phyloP scores from a whole-genome alignment of 2,888 invertebrate species.

The Exephanes ischioxanthus region DNA sequence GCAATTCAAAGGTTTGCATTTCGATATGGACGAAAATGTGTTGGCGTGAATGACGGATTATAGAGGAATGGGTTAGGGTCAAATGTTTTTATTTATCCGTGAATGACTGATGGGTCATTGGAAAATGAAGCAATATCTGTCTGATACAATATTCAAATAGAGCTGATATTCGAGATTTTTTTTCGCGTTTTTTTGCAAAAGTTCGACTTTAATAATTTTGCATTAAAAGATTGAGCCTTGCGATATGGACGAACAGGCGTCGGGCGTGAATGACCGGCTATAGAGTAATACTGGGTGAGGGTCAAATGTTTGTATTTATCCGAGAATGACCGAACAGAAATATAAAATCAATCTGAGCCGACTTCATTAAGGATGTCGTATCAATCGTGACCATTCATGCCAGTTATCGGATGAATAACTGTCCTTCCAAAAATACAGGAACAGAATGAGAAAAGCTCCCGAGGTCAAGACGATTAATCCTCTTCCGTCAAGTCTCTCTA shows the following conservation, averaged over 20 bases:
- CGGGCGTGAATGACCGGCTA: too few species aligned
- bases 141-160: background rate
- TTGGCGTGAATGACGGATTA: too few species aligned
- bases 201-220: too few species aligned
- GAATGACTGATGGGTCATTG: background rate
- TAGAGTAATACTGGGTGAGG: too few species aligned
- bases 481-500: background rate
- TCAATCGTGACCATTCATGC: background rate
- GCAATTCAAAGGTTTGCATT: too few species aligned
- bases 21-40: too few species aligned
- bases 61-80: too few species aligned
- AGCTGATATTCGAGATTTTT: background rate
- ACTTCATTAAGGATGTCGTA: background rate
- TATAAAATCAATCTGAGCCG: background rate
- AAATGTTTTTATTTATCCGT: too few species aligned
- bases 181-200: too few species aligned
- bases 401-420: background rate
- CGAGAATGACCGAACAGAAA: background rate
- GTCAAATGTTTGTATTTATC: too few species aligned
- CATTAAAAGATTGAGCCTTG: too few species aligned
- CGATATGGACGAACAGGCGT: too few species aligned
- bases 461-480: background rate
- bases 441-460: background rate
- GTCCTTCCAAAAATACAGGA: background rate
- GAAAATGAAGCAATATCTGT: background rate